Base-by-base conservation (phyloP, 1,140 invertebrate genomes). In the Rhynchophorus ferrugineus region DNA sequence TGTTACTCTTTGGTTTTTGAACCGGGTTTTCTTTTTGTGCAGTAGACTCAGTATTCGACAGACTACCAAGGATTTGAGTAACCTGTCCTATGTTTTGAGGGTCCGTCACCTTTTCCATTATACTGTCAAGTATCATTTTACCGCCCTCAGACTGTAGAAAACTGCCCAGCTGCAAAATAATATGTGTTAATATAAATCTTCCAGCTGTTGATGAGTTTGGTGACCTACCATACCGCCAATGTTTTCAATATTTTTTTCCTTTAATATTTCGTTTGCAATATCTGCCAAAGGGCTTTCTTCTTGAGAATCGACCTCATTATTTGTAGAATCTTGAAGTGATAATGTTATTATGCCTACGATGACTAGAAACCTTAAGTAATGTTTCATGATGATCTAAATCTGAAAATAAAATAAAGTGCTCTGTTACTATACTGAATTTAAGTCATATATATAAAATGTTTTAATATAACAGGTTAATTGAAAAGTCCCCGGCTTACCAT, bases 101-200 rank as follows among this genome's bases (percentile, higher is more conserved):
- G 3, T 37, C 47, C 2, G 17, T 49, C 9, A 51, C 34, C 33
- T 44, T 62, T 59, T 36, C 58, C 62, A 45, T 54, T 37, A 56
- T 49, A 56, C 59, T 62, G 49, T 56, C 56, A 16, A 57, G 53
- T 3, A 61, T 55, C 43, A 61, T 54, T 53, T 65, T 65, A 3
- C 59, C 75, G 21, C 70, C 72, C 33, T 75, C 76, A 19, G 77
- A 74, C 56, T 80, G 76, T 74, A 81, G 75, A 3, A 81, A 67
- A 35, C 47, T 44, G 21, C 47, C 44, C 14, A 54, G 24, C 51
- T 54, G 22, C 46, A 54, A 45, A 19, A 21, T 14, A 44, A 14
- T 7, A 3, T 7, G 11, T 2, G 3, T 24, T 24, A 44, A 29
- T 21, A 24, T 3, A 14, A 19, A 21, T 29, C 20, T 44, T 14